Percentiles rank a stretch among this genome's conserved stretches.
Conservation (phyloP, 1,140 invertebrate species). For the Papilio machaon region DNA sequence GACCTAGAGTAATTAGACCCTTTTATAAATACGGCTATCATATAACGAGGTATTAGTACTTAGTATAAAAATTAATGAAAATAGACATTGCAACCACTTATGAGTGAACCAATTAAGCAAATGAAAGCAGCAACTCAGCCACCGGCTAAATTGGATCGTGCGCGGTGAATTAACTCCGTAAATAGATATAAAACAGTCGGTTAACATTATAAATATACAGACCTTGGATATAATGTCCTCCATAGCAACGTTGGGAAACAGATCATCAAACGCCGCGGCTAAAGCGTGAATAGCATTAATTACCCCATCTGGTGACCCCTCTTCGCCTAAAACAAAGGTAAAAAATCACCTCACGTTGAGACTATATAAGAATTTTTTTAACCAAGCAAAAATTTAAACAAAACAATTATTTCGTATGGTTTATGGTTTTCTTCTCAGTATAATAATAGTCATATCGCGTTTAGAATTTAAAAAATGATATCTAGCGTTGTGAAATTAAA, state of each 20-base stretch:
- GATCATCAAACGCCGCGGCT: conserved; percentile 75
- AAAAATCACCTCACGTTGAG: background rate
- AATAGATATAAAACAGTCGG: conserved; percentile 24
- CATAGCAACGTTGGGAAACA: conserved; percentile 78
- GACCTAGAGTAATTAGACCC: background rate
- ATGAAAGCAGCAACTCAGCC: conserved; percentile 43
- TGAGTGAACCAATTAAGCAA: conserved; percentile 53
- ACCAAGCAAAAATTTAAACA: background rate
- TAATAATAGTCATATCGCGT: background rate
- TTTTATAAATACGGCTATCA: background rate
- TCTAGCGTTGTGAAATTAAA: background rate
- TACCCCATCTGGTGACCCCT: conserved; percentile 76
- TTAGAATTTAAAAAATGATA: background rate
- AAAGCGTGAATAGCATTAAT: conserved; percentile 77
- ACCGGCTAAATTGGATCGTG: conserved; percentile 32
- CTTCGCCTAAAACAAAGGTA: conserved; percentile 69
- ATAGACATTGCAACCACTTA: conserved; percentile 10
- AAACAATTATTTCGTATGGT: background rate
- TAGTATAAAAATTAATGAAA: background rate
- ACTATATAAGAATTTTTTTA: background rate
- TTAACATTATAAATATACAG: conserved; percentile 44
- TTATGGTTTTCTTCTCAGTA: background rate
- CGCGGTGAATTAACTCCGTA: conserved; percentile 22
- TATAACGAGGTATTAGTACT: background rate
- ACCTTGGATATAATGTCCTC: conserved; percentile 79